phyloP scores from a whole-genome alignment of 2,797 vertebrate species.

The Ctenochaetus hawaiiensis region DNA sequence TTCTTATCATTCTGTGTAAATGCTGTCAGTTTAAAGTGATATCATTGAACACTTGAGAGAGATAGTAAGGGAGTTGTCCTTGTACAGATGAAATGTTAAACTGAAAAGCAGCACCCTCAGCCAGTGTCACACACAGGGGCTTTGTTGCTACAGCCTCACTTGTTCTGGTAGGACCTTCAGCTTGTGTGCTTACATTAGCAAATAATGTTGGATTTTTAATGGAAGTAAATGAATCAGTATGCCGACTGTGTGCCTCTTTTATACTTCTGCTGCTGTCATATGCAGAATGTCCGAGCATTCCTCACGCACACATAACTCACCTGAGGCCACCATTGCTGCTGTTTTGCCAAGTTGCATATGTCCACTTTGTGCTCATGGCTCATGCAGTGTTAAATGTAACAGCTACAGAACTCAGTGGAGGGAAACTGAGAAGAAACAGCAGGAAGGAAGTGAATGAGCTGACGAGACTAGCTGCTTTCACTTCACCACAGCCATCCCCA shows the following conservation, averaged over 20 bases:
- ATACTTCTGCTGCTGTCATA: neutral
- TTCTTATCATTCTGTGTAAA: slow-evolving; percentile 22
- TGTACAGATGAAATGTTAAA: neutral
- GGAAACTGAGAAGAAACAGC: slow-evolving; percentile 24
- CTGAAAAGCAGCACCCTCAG: neutral
- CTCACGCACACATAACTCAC: neutral
- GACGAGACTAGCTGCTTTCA: slow-evolving; percentile 53
- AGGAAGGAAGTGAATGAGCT: slow-evolving; percentile 60
- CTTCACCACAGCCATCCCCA: slow-evolving; percentile 35
- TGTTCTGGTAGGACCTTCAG: neutral
- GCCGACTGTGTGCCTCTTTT: neutral
- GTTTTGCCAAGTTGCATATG: neutral
- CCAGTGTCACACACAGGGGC: too few relatives aligned
- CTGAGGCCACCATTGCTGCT: too few relatives aligned
- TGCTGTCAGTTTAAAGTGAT: neutral
- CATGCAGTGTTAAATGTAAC: neutral
- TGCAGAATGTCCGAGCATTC: neutral
- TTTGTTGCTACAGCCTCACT: neutral
- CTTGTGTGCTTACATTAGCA: neutral
- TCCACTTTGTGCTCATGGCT: slow-evolving; percentile 6
- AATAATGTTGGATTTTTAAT: neutral
- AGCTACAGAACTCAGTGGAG: neutral
- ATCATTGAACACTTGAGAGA: neutral
- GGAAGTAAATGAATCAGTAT: neutral
- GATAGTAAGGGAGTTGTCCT: neutral